Conservation (phyloP, 2,797 vertebrate species). For the Dendrocincla fuliginosa region DNA sequence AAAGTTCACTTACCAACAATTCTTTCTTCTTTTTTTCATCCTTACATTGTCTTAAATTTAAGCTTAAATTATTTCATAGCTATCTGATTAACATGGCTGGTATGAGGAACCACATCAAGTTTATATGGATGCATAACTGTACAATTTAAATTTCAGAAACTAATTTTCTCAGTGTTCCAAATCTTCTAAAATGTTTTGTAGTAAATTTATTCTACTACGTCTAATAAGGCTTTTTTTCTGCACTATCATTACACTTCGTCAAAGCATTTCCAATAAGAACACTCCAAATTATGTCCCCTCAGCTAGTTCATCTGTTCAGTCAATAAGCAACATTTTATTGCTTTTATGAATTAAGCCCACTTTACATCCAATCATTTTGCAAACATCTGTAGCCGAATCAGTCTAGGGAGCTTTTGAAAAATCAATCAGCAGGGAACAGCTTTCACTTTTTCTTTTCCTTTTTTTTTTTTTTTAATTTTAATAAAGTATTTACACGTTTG, state of each 20-base stretch:
- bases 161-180: conserved; percentile 43
- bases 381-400: conserved; percentile 78
- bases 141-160: conserved; percentile 26
- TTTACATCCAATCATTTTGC: conserved; percentile 78
- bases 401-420: conserved; percentile 80
- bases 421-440: conserved; percentile 78
- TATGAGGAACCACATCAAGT: not conserved
- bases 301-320: conserved; percentile 79
- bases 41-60: not conserved
- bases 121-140: not conserved
- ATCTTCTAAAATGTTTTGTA: conserved; percentile 51
- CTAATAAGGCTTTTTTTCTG: conserved; percentile 68
- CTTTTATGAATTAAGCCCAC: conserved; percentile 82
- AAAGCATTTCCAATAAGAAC: conserved; percentile 75
- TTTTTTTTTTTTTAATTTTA: conserved; percentile 62
- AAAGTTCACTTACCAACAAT: not conserved
- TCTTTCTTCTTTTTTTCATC: not conserved
- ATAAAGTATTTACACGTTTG: conserved; percentile 79
- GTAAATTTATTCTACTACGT: conserved; percentile 64
- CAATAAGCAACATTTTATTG: conserved; percentile 77
- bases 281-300: conserved; percentile 75
- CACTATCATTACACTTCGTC: conserved; percentile 69
- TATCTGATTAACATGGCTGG: not conserved
- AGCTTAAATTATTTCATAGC: not conserved
- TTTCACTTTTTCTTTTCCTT: conserved; percentile 65